phyloP scores from a whole-genome alignment of 2,113 vertebrate species.

The Callaeas wilsoni region DNA sequence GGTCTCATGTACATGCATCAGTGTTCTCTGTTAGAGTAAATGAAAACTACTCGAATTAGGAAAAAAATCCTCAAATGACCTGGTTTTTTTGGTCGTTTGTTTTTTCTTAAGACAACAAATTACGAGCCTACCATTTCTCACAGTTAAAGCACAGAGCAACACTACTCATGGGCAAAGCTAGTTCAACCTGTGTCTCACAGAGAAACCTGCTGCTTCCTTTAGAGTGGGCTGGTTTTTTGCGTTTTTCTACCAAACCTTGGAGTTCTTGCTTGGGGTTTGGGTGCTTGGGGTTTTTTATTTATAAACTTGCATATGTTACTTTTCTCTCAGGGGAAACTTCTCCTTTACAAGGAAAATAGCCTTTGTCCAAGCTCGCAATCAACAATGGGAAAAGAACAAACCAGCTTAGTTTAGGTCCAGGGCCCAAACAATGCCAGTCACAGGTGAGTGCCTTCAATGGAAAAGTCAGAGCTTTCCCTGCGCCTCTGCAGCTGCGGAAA shows the following conservation, averaged over 20 bases:
- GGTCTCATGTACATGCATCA: background rate
- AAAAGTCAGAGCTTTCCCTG: background rate
- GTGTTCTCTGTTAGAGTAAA: background rate
- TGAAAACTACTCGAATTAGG: background rate
- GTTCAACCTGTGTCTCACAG: background rate
- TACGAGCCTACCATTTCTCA: background rate
- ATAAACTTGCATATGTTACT: background rate
- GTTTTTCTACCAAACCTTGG: background rate
- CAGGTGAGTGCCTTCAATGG: background rate
- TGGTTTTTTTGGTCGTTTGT: background rate
- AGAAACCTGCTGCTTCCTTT: background rate
- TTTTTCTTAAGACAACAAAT: background rate
- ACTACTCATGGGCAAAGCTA: background rate
- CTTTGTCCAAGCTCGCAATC: background rate
- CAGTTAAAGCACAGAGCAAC: background rate
- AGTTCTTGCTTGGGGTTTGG: background rate
- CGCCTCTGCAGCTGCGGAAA: background rate
- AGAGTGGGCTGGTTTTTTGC: background rate
- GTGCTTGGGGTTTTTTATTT: background rate
- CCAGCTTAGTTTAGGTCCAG: background rate
- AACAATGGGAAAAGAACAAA: background rate
- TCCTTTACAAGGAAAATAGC: background rate
- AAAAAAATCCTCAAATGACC: background rate
- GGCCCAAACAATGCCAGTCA: background rate
- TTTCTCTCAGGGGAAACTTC: background rate